These are phyloP conservation scores for Zaprionus bogoriensis DNA, from an alignment of 2,888 invertebrate genomes.

Conservation along the genomic window DNA sequence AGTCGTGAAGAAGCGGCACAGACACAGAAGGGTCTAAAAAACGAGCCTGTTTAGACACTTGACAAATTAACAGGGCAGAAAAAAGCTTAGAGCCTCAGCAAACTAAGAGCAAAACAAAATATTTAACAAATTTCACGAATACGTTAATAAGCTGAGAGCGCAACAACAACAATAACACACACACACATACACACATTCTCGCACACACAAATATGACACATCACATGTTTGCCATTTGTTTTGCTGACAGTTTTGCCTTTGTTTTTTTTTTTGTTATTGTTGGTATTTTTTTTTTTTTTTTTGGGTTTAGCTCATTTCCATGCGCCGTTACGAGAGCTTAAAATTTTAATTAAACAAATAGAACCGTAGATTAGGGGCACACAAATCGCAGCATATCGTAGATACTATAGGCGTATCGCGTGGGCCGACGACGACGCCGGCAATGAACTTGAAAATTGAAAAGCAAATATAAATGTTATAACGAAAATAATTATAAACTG, in stretches of 20 bases:
- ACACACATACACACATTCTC: conserved; percentile 15
- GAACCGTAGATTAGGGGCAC: conserved; percentile 33
- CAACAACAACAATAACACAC: conserved; percentile 15
- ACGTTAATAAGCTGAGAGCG: conserved; percentile 44
- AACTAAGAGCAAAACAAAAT: conserved; percentile 27
- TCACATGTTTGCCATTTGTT: conserved; percentile 70
- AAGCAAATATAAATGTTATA: conserved; percentile 4
- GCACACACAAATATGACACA: conserved; percentile 18
- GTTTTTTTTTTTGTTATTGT: conserved; percentile 1
- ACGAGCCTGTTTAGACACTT: conserved; percentile 32
- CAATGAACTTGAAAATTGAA: conserved; percentile 70
- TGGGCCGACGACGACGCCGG: conserved; percentile 26
- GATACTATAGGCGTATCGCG: conserved; percentile 9
- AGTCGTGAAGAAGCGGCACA: neutral
- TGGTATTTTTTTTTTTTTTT: conserved; percentile 12
- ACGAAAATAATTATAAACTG: conserved; percentile 3
- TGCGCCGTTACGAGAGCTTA: conserved; percentile 32
- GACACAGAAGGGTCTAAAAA: neutral
- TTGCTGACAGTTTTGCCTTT: conserved; percentile 37
- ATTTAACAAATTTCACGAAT: conserved; percentile 52
- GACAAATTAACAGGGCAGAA: conserved; percentile 63
- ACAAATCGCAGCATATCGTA: conserved; percentile 1
- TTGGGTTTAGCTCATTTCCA: conserved; percentile 49
- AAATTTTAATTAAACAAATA: conserved; percentile 46
- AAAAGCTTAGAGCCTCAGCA: conserved; percentile 50